Evolutionary conservation across 2,888 invertebrate genomes (phyloP), one percentile per base, ranked within the genome.

Genomic region (Nemapogon koenigi): DNA sequence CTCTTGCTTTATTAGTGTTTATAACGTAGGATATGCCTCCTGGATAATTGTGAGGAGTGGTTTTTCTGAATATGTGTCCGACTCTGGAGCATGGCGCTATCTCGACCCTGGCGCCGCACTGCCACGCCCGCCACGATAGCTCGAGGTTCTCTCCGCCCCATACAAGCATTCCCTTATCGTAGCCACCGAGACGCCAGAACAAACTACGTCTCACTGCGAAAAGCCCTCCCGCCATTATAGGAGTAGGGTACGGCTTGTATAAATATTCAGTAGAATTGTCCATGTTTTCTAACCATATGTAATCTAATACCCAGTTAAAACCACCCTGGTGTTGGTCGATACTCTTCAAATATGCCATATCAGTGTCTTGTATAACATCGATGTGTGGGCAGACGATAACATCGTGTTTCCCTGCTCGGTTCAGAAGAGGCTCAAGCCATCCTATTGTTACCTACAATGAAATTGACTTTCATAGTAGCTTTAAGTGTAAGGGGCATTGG

Each of bases 131-230:
- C 69, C 98, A 97, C 0, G 97, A 97, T 62, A 99, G 82, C 69
- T 99, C 98, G 22, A 99, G 81, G 67, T 99, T 99, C 67, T 99
- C 98, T 0, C 96, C 98, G 3, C 99, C 98, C 98, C 98, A 99
- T 43, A 97, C 94, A 49, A 88, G 84, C 87, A 87, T 87, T 10
- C 82, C 79, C 50, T 86, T 83, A 47, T 88, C 88, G 48, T 88
- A 88, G 4, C 83, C 81, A 0, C 96, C 97, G 11, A 94, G 69
- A 45, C 93, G 86, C 73, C 91, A 93, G 58, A 97, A 97, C 49
- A 92, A 90, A 36, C 87, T 83, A 49, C 85, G 86, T 47, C 92
- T 86, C 43, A 96, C 94, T 0, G 94, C 88, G 60, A 95, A 96
- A n/a, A 96, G 71, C 0, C 96, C 96, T 0, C 96, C 96, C 1